Evolutionary conservation across 1,140 invertebrate genomes (phyloP), one percentile per base, ranked within the genome.

Genomic region (Mylabris phalerata): DNA sequence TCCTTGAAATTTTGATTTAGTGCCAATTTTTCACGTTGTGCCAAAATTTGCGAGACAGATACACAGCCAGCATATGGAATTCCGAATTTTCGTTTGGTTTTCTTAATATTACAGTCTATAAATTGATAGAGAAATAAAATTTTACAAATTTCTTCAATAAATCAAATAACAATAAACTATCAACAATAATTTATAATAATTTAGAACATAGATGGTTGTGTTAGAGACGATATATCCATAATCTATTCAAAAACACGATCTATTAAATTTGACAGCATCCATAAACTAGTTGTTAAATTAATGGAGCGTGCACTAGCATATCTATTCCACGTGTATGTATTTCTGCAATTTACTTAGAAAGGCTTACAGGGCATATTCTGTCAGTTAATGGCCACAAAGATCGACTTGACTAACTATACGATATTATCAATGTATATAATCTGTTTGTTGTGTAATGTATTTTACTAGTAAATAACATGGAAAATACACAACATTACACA

Each of bases 11-110:
- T 76, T 71, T 69, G 70, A 50, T 63, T 60, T 67, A 61, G 75
- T 66, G 50, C 73, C 66, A 73, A 70, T 72, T 71, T 73, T 62
- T 86, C 84, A 52, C 80, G 76, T 66, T 85, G 84, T 40, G 82
- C 82, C 71, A 85, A 76, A 58, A 86, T 75, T 73, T 85, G 84
- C 32, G 83, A 84, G 13, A 85, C 81, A 50, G 81, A 83, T 52
- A 83, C 80, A 48, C 80, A 82, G 39, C 76, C 78, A 38, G 80
- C 73, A 63, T 80, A 77, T 65, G 79, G 77, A 40, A 78, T 75
- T 26, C 74, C 71, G 54, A 82, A 74, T 75, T 84, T 84, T 73
- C 83, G 79, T 75, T 82, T 84, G 72, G 85, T 86, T 68, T 78
- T 79, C 71, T 85, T 86, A 52, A 74, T 73, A 59, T 74, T 72